Evolutionary conservation across 92 coral and sea anemone species (phyloP).

Genomic region (Galaxea fascicularis): DNA sequence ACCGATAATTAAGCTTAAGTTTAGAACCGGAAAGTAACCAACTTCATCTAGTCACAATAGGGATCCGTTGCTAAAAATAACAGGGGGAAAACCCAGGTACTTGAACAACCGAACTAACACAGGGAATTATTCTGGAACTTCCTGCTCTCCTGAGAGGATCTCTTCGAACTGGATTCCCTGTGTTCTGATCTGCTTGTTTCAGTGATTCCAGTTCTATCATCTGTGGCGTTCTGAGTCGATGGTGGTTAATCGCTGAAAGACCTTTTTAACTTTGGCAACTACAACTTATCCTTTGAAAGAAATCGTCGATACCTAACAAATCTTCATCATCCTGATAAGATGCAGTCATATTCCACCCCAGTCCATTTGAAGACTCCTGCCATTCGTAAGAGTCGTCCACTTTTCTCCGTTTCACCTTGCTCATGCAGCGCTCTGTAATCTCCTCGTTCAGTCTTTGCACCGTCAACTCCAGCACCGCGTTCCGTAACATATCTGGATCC

Average conservation of each 20-base stretch:
- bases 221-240: neutral
- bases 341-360: slow-evolving; percentile 94
- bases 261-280: slow-evolving; percentile 7
- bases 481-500: slow-evolving; percentile 91
- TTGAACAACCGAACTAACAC: neutral
- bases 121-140: neutral
- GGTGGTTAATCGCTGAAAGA: neutral
- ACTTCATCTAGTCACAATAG: no score
- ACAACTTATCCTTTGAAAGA: slow-evolving; percentile 88
- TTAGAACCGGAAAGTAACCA: no score
- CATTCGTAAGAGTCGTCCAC: slow-evolving; percentile 89
- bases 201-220: neutral
- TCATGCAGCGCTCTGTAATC: slow-evolving; percentile 92
- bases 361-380: slow-evolving; percentile 77
- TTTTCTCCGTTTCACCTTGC: slow-evolving; percentile 80
- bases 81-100: neutral
- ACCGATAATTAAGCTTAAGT: neutral
- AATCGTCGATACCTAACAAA: slow-evolving; percentile 96
- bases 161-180: neutral
- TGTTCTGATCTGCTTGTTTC: neutral
- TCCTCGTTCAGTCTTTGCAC: slow-evolving; percentile 94
- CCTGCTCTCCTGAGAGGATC: neutral
- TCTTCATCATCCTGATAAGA: slow-evolving; percentile 88
- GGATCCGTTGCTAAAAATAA: neutral
- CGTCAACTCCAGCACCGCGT: slow-evolving; percentile 89